Evolutionary conservation across 2,797 vertebrate species (phyloP).

Genomic region (Argentina silus): DNA sequence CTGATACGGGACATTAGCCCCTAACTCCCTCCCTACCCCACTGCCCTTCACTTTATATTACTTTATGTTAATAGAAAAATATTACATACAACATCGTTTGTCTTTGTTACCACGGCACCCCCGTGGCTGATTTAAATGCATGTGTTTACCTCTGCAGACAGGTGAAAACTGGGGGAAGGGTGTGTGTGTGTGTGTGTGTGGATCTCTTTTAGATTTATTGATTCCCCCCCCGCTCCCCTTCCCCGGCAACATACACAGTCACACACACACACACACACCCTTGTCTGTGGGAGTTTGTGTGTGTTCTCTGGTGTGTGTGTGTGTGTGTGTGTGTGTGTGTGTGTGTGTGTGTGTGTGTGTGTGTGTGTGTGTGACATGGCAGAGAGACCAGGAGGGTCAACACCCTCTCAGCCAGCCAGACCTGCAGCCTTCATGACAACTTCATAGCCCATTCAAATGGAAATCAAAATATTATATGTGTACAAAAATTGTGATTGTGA

Average conservation of each 20-base stretch:
- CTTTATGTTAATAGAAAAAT: conserved; percentile 99
- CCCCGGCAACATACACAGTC: no score
- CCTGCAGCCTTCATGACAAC: no score
- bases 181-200: conserved; percentile 26
- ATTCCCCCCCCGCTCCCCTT: conserved; percentile 57
- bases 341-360: no score
- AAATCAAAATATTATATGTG: no score
- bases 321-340: no score
- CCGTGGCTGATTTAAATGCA: conserved; percentile 97
- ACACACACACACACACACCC: conserved; percentile 1
- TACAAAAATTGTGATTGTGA: no score
- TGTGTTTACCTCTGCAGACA: conserved; percentile 93
- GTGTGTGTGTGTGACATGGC: no score
- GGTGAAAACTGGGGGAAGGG: conserved; percentile 82
- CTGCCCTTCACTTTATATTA: conserved; percentile 99
- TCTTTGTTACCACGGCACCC: conserved; percentile 96
- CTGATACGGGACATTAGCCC: conserved; percentile 99
- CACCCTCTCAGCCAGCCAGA: no score
- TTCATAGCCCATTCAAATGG: no score
- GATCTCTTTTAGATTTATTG: conserved; percentile 76
- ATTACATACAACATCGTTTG: conserved; percentile 99
- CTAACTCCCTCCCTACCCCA: conserved; percentile 99
- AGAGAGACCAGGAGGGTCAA: no score
- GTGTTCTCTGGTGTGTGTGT: no score
- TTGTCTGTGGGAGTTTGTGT: conserved; percentile 4